Evolutionary conservation across 2,113 vertebrate genomes (phyloP), one percentile per base, ranked within the genome.

Genomic region (Neofelis nebulosa): DNA sequence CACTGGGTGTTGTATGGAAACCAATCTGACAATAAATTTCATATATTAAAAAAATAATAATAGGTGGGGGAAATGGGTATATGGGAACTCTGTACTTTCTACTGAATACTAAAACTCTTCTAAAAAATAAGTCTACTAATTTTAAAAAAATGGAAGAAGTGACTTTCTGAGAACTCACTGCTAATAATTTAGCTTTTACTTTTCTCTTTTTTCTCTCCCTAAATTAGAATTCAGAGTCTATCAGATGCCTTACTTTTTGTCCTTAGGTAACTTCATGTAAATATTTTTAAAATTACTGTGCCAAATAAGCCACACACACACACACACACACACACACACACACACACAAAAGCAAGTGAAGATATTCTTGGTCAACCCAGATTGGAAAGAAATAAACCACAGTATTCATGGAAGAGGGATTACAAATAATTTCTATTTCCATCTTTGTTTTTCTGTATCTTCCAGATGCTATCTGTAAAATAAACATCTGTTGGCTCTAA

Each of bases 371-470:
- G 6, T 78, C 69, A 61, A 45, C 41, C 83, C 74, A 88, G 31
- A 68, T 15, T 82, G 11, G 27, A 63, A 86, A 23, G 25, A 50
- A 41, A 29, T 69, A 78, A n/a, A 13, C 76, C 29, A 52, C 21
- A 21, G 7, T 69, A 63, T 92, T 68, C 78, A 38, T 50, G 15
- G 21, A 69, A 80, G 27, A 78, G 14, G 31, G 68, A n/a, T 89
- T 96, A n/a, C 16, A 76, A 45, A 55, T 83, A n/a, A 65, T 84
- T 80, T 84, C 45, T 84, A 27, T 0, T 19, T 92, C 86, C 48
- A 96, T 80, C 61, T 81, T 89, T 78, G 36, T 81, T 89, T 91
- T 88, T 78, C 65, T 45, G 11, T 94, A 19, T 95, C 84, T 91
- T 95, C 52, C 27, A 88, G 57, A 74, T 85, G 18, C 87, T 57